These are phyloP conservation scores for Netelia fuscicornis DNA, from an alignment of 2,888 invertebrate genomes.

Conservation along the genomic window DNA sequence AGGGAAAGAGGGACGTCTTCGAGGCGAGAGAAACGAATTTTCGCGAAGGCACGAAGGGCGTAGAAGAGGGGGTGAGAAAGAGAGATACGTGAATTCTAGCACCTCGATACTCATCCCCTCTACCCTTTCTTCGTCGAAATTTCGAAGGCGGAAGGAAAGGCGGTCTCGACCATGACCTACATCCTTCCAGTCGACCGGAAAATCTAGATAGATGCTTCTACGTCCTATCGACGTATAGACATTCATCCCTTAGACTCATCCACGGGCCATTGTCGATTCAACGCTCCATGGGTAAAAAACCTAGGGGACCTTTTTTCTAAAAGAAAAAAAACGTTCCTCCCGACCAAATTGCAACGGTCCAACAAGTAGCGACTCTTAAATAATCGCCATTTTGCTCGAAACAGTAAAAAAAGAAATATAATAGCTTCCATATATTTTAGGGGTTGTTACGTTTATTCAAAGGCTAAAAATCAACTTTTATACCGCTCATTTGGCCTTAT, in stretches of 20 bases:
- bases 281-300: background rate
- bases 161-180: slow-evolving; percentile 63
- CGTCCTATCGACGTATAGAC: slow-evolving; percentile 5
- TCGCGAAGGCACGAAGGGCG: background rate
- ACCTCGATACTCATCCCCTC: slow-evolving; percentile 16
- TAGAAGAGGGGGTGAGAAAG: background rate
- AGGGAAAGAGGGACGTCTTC: background rate
- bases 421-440: background rate
- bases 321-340: too few relatives aligned
- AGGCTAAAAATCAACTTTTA: slow-evolving; percentile 5
- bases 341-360: too few relatives aligned
- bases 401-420: background rate
- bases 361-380: too few relatives aligned
- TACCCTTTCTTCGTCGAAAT: slow-evolving; percentile 40
- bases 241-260: background rate
- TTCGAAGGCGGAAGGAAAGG: slow-evolving; percentile 54
- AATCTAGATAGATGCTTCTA: slow-evolving; percentile 54
- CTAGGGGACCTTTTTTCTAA: background rate
- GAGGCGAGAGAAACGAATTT: background rate
- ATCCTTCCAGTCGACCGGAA: slow-evolving; percentile 56
- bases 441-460: background rate
- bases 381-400: too few relatives aligned
- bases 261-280: background rate
- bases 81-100: slow-evolving; percentile 32
- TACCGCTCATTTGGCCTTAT: slow-evolving; percentile 7